Evolutionary conservation across 2,113 vertebrate species (phyloP), one percentile per base, ranked within the genome.

Genomic region (Ceratotherium simum): DNA sequence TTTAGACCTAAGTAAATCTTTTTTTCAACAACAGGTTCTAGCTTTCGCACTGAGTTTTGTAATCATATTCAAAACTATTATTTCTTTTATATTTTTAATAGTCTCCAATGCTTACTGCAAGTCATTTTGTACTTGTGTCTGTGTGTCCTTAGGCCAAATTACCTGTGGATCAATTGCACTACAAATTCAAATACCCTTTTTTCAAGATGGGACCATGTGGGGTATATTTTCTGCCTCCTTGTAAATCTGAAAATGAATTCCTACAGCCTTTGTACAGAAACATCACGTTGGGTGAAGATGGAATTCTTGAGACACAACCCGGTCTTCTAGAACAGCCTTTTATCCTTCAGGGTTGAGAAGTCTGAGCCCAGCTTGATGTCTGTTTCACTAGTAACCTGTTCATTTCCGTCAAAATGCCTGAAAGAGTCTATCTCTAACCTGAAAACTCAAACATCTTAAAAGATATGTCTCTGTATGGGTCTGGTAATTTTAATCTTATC

Each of bases 401-500:
- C 31, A 72, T 20, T 81, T 90, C 84, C 90, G 20, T 75, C 27
- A 58, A 58, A 81, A 86, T 42, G 31, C 29, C 21, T 83, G 42
- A 64, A 73, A 16, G 29, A 56, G 17, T 86, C 65, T 79, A 83
- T 89, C 48, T 80, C 95, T 92, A 96, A 90, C 13, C 6, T 65
- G 33, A 54, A 76, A 83, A 70, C 39, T 80, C 42, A 78, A 67
- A 64, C 6, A 90, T 84, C 75, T 83, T 56, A 31, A 75, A 76
- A 96, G 18, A 5, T 62, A 76, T 7, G 0, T 91, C 17, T 93
- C 39, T 60, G 0, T 21, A 20, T 33, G 31, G 8, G 4, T 65
- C 23, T 73, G 27, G 18, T 78, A 36, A 83, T 80, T 97, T 88
- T 91, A 62, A 58, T 79, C 94, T 94, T 56, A 82, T 81, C 48